Evolutionary conservation across 2,888 invertebrate species (phyloP).

Genomic region (Lasioglossum zephyrum): DNA sequence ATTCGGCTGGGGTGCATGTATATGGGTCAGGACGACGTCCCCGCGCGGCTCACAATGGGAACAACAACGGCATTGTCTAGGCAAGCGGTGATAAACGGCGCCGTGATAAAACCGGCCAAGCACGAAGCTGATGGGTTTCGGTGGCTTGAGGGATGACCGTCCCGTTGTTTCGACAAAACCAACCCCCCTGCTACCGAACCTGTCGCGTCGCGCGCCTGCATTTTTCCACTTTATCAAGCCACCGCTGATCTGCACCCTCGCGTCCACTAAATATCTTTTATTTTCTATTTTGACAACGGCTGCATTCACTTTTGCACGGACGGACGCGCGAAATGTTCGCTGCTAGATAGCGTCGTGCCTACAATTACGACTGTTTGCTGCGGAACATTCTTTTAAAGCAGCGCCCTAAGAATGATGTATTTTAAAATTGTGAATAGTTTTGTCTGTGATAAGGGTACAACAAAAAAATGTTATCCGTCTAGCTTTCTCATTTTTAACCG

Average conservation of each 20-base stretch:
- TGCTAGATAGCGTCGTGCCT: slow-evolving; percentile 39
- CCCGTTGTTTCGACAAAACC: slow-evolving; percentile 68
- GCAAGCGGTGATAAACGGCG: slow-evolving; percentile 80
- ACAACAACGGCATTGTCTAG: slow-evolving; percentile 77
- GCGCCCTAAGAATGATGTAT: background rate
- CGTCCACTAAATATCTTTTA: slow-evolving; percentile 69
- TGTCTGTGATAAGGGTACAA: background rate
- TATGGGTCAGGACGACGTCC: slow-evolving; percentile 73
- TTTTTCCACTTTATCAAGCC: slow-evolving; percentile 72
- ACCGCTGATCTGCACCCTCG: slow-evolving; percentile 51
- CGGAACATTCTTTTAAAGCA: background rate
- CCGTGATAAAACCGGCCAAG: slow-evolving; percentile 78
- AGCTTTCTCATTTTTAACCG: no score
- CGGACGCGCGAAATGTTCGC: slow-evolving; percentile 35
- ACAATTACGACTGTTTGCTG: background rate
- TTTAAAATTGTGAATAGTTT: background rate
- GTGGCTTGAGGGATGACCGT: slow-evolving; percentile 75
- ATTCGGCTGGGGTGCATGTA: slow-evolving; percentile 53
- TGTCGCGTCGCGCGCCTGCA: slow-evolving; percentile 47
- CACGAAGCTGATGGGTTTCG: slow-evolving; percentile 72
- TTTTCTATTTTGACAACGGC: slow-evolving; percentile 63
- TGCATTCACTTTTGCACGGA: slow-evolving; percentile 60
- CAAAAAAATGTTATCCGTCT: background rate
- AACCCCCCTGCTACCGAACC: slow-evolving; percentile 6
- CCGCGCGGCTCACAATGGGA: slow-evolving; percentile 71